phyloP scores from a whole-genome alignment of 2,113 vertebrate genomes.

The Ginglymostoma cirratum region DNA sequence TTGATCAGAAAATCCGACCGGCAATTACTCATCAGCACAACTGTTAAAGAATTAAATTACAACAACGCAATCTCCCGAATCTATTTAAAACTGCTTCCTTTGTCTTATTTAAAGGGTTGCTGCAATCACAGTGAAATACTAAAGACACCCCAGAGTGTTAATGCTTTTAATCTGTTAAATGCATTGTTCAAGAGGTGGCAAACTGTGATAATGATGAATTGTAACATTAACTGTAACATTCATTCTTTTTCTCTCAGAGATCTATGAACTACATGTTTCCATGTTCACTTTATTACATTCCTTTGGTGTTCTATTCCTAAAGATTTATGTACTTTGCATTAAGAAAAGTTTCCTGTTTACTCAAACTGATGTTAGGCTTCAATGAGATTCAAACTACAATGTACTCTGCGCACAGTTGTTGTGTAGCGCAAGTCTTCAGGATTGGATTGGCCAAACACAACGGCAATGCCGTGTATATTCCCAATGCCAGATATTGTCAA shows the following conservation, averaged over 20 bases:
- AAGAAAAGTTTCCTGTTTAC: neutral
- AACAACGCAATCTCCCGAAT: neutral
- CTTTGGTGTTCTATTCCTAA: neutral
- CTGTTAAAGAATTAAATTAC: neutral
- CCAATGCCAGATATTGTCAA: neutral
- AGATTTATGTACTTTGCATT: neutral
- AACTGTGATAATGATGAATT: neutral
- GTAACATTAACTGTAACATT: neutral
- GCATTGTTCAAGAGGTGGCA: neutral
- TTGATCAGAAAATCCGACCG: neutral
- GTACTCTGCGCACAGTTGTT: neutral
- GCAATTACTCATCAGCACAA: neutral
- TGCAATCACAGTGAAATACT: neutral
- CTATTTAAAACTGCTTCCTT: neutral
- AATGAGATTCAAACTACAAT: neutral
- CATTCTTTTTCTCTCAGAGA: neutral
- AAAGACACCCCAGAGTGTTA: constrained; percentile 6
- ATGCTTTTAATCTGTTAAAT: constrained; percentile 3
- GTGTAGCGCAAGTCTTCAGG: neutral
- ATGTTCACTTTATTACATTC: neutral
- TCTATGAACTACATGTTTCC: neutral
- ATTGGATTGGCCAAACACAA: neutral
- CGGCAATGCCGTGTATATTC: neutral
- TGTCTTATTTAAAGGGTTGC: constrained; percentile 4
- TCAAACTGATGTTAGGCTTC: neutral